phyloP scores from a whole-genome alignment of 2,797 vertebrate species.

The Stomatorhinus walkeri region DNA sequence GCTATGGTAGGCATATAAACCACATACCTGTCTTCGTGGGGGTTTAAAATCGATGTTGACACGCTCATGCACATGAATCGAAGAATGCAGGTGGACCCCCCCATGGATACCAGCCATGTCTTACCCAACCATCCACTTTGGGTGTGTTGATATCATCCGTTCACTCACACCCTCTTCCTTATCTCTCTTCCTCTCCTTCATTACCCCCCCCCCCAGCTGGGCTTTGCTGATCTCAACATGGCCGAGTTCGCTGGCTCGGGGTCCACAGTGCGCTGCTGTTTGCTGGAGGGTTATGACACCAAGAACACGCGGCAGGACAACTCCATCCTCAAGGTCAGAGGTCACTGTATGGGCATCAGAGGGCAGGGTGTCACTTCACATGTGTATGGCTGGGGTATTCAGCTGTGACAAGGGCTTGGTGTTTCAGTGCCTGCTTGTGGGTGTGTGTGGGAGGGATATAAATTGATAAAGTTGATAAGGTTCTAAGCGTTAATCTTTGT shows the following conservation, averaged over 20 bases:
- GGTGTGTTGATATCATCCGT: neutral
- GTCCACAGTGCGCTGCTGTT: conserved; percentile 85
- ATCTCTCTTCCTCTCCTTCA: neutral
- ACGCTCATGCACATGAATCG: neutral
- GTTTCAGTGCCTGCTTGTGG: neutral
- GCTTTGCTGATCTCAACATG: conserved; percentile 94
- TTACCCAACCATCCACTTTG: neutral
- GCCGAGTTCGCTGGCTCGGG: conserved; percentile 92
- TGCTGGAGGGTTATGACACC: conserved; percentile 94
- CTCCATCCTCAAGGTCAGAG: conserved; percentile 86
- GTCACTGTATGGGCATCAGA: neutral
- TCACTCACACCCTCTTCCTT: conserved; percentile 26
- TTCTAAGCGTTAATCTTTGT: neutral
- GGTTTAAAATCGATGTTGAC: neutral
- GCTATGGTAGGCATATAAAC: neutral
- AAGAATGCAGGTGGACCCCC: neutral
- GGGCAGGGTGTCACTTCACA: neutral
- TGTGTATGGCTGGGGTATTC: neutral
- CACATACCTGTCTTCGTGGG: neutral
- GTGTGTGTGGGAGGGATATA: neutral
- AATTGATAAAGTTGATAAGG: neutral
- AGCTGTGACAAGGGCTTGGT: neutral
- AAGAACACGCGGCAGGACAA: conserved; percentile 96
- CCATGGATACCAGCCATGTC: neutral
- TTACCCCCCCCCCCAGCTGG: conserved; percentile 62